Evolutionary conservation across 2,113 vertebrate genomes (phyloP).

Genomic region (Plecotus auritus): DNA sequence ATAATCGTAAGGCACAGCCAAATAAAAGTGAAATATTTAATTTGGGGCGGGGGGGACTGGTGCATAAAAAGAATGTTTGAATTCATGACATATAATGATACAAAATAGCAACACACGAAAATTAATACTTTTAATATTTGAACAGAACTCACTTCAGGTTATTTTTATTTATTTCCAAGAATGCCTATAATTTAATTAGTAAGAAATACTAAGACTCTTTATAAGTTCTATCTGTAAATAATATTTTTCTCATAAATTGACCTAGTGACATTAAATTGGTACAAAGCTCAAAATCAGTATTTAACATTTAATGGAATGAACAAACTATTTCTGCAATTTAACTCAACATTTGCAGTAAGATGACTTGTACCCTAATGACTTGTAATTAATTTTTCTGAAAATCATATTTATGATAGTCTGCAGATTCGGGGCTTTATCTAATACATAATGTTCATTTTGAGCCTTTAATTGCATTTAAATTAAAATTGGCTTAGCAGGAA

Average conservation of each 20-base stretch:
- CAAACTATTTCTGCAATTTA: slow-evolving; percentile 91
- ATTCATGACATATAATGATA: neutral
- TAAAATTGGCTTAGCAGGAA: slow-evolving; percentile 94
- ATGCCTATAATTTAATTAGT: slow-evolving; percentile 70
- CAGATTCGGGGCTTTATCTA: slow-evolving; percentile 91
- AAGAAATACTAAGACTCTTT: slow-evolving; percentile 59
- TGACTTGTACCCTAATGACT: slow-evolving; percentile 94
- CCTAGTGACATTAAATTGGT: slow-evolving; percentile 84
- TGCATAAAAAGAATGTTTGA: neutral
- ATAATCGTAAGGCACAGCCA: neutral
- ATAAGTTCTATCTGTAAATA: slow-evolving; percentile 73
- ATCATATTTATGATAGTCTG: slow-evolving; percentile 91
- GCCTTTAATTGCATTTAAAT: slow-evolving; percentile 96
- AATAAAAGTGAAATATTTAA: slow-evolving; percentile 2
- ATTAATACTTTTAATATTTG: slow-evolving; percentile 58
- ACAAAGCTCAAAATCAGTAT: slow-evolving; percentile 87
- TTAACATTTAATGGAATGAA: slow-evolving; percentile 91
- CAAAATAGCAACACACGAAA: slow-evolving; percentile 26
- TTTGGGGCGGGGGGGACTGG: neutral
- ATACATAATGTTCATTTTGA: slow-evolving; percentile 96
- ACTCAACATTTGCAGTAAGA: slow-evolving; percentile 91
- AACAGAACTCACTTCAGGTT: slow-evolving; percentile 51
- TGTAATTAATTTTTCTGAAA: slow-evolving; percentile 94
- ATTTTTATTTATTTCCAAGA: slow-evolving; percentile 65
- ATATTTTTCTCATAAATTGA: slow-evolving; percentile 80